Percentiles rank a stretch among this genome's conserved stretches.
Evolutionary conservation across 2,113 vertebrate species (phyloP).

Genomic region (Cricetomys ansorgei): DNA sequence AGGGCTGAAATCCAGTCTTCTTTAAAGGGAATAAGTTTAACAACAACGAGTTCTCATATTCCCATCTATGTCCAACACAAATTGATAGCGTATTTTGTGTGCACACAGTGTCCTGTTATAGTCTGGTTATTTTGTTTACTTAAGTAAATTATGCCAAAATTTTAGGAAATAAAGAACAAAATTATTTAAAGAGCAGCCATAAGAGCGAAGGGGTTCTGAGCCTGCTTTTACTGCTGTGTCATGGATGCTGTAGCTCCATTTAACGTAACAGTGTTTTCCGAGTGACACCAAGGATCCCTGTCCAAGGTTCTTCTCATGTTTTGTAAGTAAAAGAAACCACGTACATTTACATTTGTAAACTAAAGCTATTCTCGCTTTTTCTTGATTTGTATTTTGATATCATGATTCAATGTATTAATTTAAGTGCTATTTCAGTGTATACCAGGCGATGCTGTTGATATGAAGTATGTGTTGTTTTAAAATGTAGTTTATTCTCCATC

Average conservation of each 20-base stretch:
- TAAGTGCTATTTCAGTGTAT: conserved; percentile 33
- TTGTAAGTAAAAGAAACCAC: conserved; percentile 40
- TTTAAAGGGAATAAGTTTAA: conserved; percentile 1
- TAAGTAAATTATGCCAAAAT: conserved; percentile 53
- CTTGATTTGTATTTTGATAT: conserved; percentile 50
- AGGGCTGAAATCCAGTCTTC: conserved; percentile 48
- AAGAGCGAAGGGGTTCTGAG: conserved; percentile 32
- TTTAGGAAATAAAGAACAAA: conserved; percentile 41
- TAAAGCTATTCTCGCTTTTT: conserved; percentile 55
- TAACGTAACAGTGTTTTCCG: neutral
- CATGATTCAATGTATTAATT: conserved; percentile 17
- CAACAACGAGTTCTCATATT: conserved; percentile 42
- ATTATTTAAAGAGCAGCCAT: conserved; percentile 44
- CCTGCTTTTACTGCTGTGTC: conserved; percentile 19
- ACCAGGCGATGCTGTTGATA: neutral
- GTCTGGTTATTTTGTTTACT: conserved; percentile 33
- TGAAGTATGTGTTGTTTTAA: conserved; percentile 17
- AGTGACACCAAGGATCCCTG: conserved; percentile 34
- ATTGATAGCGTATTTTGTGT: neutral
- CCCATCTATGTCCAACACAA: conserved; percentile 29
- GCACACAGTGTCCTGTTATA: neutral
- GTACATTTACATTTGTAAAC: conserved; percentile 41
- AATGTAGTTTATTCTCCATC: neutral
- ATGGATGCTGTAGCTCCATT: conserved; percentile 2
- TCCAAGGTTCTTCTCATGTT: neutral